Evolutionary conservation across 37 sponge, comb jelly and placozoan genomes (phyloP), one percentile per base, ranked within the genome.

Genomic region (Crambe crambe): DNA sequence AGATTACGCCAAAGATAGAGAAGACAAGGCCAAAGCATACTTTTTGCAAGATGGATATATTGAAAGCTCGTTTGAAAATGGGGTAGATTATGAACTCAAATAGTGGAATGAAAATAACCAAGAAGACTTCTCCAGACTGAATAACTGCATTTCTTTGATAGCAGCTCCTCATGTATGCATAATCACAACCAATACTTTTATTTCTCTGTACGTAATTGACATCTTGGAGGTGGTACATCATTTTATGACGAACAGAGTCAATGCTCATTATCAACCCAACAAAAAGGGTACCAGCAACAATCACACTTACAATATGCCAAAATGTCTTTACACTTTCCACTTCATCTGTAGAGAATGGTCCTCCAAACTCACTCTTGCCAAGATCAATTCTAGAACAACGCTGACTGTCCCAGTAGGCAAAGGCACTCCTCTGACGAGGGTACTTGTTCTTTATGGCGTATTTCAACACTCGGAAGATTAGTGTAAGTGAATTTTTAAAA

Each of bases 371-470:
- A 34, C 1, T 25, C 35, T 58, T 58, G 29, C 42, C 77, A 18
- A 76, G 40, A 23, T 76, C 77, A 37, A 76, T 62, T 40, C 74
- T 47, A n/a, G 57, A 51, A 1, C 20, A 40, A 18, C 1, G 51
- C 21, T 41, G 25, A 40, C 17, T 32, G 2, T 73, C 74, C 6
- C 57, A 54, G 57, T 73, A 73, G 36, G 74, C 51, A 31, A 73
- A 73, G n/a, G 74, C 74, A 73, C 74, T 73, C 32, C 74, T 37
- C 51, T 51, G 57, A 51, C 54, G 37, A 39, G 74, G 56, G 41
- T 30, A 54, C 34, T 47, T n/a, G 34, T 73, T 37, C 57, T 73
- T 73, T 34, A 37, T 23, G 30, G 74, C 74, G 38, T 41, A 70
- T n/a, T 70, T 70, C 15, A 70, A 22, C 1, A 73, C 74, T 51